Evolutionary conservation across 2,888 invertebrate species (phyloP).

Genomic region (Stegophylla sp.): DNA sequence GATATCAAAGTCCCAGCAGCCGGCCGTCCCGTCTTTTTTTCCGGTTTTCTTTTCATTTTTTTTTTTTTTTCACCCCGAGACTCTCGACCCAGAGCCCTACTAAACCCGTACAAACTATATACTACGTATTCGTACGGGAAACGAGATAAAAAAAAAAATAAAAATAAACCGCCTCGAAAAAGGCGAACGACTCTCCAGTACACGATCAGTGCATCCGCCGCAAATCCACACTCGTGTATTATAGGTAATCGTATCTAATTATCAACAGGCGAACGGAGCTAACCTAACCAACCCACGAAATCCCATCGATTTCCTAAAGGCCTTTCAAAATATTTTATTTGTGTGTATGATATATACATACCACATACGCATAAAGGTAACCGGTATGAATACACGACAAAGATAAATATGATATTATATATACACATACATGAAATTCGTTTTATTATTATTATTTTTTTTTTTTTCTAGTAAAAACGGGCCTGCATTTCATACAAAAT

Average conservation of each 20-base stretch:
- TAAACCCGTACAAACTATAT: not conserved
- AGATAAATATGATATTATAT: not conserved
- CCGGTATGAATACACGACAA: not conserved
- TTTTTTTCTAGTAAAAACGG: not conserved
- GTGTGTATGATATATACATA: too few relatives aligned
- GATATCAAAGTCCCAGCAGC: constrained; percentile 38
- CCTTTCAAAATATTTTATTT: not conserved
- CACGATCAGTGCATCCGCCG: not conserved
- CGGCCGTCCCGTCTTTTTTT: not conserved
- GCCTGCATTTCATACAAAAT: not conserved
- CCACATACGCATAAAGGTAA: too few relatives aligned
- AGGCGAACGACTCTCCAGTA: not conserved
- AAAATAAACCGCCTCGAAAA: constrained; percentile 11
- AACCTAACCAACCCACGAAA: not conserved
- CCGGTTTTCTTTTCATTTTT: not conserved
- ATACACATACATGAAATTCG: not conserved
- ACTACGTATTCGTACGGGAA: not conserved
- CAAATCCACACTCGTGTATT: not conserved
- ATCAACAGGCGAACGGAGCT: not conserved
- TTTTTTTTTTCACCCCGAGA: not conserved
- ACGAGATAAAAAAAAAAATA: too few relatives aligned
- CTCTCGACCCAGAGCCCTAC: constrained; percentile 35
- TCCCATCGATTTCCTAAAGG: not conserved
- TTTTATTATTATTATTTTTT: not conserved
- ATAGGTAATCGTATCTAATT: not conserved